Evolutionary conservation across 2,797 vertebrate species (phyloP).

Genomic region (Leptoclinus maculatus): DNA sequence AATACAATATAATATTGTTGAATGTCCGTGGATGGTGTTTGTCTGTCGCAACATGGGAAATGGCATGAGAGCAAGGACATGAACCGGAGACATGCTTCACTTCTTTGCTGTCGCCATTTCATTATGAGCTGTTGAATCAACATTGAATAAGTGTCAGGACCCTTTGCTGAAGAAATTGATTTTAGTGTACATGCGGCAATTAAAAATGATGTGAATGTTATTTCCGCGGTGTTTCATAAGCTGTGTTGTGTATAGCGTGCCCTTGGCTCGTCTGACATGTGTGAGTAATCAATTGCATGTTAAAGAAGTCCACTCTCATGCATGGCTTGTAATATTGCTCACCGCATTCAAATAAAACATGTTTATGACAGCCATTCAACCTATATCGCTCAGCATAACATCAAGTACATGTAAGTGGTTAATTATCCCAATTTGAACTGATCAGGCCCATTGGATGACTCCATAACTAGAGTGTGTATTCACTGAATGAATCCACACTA

Average conservation of each 20-base stretch:
- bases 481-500: neutral
- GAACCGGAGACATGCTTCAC: neutral
- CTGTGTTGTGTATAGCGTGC: neutral
- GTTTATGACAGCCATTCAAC: neutral
- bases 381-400: neutral
- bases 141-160: neutral
- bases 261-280: constrained; percentile 4
- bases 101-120: neutral
- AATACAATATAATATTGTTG: neutral
- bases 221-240: neutral
- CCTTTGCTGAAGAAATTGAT: neutral
- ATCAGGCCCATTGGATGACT: neutral
- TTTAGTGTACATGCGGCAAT: constrained; percentile 6
- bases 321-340: neutral
- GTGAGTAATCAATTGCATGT: neutral
- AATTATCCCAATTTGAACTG: neutral
- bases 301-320: neutral
- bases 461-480: neutral
- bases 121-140: neutral
- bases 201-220: constrained; percentile 8
- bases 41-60: neutral
- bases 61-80: constrained; percentile 6
- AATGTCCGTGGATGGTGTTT: neutral
- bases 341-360: neutral
- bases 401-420: neutral